Evolutionary conservation across 2,888 invertebrate genomes (phyloP).

Genomic region (Cataglyphis livida): DNA sequence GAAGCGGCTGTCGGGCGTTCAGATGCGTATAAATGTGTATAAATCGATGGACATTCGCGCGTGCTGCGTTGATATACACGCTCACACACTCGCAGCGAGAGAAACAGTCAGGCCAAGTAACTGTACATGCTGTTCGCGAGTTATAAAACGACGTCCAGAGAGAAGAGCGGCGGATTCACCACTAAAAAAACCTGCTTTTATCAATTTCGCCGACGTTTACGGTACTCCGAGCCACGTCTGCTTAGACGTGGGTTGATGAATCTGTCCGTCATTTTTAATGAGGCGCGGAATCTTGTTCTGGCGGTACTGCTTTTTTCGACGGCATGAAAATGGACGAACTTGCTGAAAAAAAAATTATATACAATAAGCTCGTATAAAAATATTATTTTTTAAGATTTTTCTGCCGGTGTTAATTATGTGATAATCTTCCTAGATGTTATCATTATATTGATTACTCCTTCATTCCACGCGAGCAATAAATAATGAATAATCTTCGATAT

Average conservation of each 20-base stretch:
- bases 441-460: background rate
- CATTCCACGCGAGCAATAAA: slow-evolving; percentile 20
- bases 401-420: background rate
- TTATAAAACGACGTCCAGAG: slow-evolving; percentile 59
- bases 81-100: slow-evolving; percentile 40
- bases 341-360: background rate
- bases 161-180: slow-evolving; percentile 33
- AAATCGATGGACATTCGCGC: slow-evolving; percentile 30
- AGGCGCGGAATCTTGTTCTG: background rate
- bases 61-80: background rate
- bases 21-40: background rate
- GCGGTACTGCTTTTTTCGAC: background rate
- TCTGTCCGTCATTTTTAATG: slow-evolving; percentile 8
- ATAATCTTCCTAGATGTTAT: background rate
- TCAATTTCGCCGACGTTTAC: slow-evolving; percentile 70
- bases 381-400: background rate
- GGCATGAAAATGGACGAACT: background rate
- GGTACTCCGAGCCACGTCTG: slow-evolving; percentile 63
- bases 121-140: slow-evolving; percentile 75
- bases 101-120: slow-evolving; percentile 78
- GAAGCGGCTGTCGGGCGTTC: background rate
- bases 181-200: slow-evolving; percentile 69
- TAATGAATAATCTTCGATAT: slow-evolving; percentile 11
- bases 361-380: background rate
- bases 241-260: slow-evolving; percentile 50